phyloP scores from a whole-genome alignment of 1,140 invertebrate genomes.

The Rhopalosiphum maidis region DNA sequence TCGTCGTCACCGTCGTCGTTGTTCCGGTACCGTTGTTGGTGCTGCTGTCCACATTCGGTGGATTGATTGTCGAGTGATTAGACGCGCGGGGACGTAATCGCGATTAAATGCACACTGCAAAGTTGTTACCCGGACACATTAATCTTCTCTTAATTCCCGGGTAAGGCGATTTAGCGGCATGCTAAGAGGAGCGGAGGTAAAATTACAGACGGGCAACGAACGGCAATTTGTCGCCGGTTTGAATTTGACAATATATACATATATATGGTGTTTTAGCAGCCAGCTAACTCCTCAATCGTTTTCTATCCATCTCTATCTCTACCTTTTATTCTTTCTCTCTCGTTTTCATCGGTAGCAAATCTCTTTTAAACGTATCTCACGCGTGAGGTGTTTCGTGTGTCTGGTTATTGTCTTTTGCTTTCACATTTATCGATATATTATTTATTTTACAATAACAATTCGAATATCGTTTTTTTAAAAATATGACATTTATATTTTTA shows the following conservation, averaged over 20 bases:
- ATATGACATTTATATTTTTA: background rate
- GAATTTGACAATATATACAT: constrained; percentile 42
- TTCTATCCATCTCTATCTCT: background rate
- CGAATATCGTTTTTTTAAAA: background rate
- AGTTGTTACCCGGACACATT: constrained; percentile 20
- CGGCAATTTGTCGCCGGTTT: constrained; percentile 48
- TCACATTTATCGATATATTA: background rate
- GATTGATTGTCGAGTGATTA: constrained; percentile 52
- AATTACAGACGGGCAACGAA: background rate
- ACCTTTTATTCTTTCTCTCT: background rate
- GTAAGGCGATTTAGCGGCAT: background rate
- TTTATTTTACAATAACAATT: constrained; percentile 14
- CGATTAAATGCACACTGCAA: constrained; percentile 50
- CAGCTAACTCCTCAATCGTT: background rate
- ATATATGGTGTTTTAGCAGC: background rate
- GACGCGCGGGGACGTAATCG: constrained; percentile 18
- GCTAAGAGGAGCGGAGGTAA: background rate
- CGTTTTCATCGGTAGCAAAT: background rate
- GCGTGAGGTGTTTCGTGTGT: background rate
- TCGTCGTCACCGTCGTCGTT: background rate
- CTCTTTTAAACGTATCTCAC: background rate
- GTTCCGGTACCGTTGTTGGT: background rate
- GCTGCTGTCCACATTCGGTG: background rate
- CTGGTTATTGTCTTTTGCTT: background rate
- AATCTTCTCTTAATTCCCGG: constrained; percentile 51